Conservation (phyloP, 2,888 invertebrate genomes). For the Loripinus fragilis region DNA sequence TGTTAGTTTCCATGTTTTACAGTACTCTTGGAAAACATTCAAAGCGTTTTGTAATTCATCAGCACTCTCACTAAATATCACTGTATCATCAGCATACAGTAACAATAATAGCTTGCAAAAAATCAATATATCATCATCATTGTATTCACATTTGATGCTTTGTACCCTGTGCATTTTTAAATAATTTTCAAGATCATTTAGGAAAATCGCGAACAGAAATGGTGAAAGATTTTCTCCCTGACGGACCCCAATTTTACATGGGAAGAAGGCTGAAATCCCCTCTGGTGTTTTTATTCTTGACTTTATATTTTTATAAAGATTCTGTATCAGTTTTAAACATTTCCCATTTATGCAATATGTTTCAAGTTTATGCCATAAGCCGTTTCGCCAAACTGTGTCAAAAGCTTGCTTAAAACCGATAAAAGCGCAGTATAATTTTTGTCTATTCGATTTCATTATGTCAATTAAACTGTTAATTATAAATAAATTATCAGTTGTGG, state of each 20-base stretch:
- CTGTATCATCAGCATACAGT: conserved; percentile 40
- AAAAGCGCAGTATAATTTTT: not conserved
- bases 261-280: not conserved
- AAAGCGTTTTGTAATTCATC: conserved; percentile 8
- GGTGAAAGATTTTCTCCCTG: conserved; percentile 7
- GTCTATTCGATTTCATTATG: not conserved
- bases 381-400: not conserved
- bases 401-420: conserved; percentile 5
- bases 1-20: conserved; percentile 33
- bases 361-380: not conserved
- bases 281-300: not conserved
- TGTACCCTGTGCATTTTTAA: not conserved
- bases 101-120: conserved; percentile 19
- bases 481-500: not conserved
- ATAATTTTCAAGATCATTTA: not conserved
- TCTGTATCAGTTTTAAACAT: not conserved
- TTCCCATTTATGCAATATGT: not conserved
- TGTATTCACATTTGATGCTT: not conserved
- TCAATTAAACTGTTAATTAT: not conserved
- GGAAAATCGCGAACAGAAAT: not conserved
- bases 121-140: not conserved
- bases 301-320: conserved; percentile 7
- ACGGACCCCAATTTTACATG: not conserved
- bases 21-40: conserved; percentile 28
- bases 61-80: conserved; percentile 23